A percentile compares a stretch with the other conserved stretches of the same genome.
phyloP scores from a whole-genome alignment of 2,797 vertebrate species.

The Gymnopithys bicolor region DNA sequence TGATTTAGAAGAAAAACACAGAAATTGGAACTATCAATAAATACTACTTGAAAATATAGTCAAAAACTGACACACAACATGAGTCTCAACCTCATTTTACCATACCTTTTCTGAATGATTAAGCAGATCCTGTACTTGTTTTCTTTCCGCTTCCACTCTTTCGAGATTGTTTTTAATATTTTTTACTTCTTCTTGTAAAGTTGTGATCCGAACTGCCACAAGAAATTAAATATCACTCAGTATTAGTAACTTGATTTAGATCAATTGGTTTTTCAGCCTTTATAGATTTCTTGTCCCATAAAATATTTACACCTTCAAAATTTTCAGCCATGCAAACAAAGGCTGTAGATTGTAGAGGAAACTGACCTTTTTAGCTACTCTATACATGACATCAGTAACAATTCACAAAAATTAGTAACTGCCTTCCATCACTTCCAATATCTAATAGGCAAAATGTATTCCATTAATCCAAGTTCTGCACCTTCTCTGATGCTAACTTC shows the following conservation, averaged over 20 bases:
- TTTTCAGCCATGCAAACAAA: not conserved
- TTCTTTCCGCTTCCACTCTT: conserved; percentile 90
- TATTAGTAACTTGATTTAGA: not conserved
- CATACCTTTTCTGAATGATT: conserved; percentile 95
- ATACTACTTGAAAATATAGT: not conserved
- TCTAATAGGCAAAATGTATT: not conserved
- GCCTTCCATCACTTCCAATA: not conserved
- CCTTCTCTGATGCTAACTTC: not conserved
- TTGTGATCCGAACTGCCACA: conserved; percentile 84
- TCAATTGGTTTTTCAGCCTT: not conserved
- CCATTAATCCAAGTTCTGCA: not conserved
- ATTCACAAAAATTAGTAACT: not conserved
- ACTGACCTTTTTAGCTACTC: not conserved
- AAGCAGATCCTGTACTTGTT: conserved; percentile 91
- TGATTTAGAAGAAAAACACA: not conserved
- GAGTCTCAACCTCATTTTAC: not conserved
- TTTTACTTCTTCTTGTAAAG: conserved; percentile 94
- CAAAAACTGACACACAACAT: not conserved
- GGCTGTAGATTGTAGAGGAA: not conserved
- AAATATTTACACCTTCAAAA: not conserved
- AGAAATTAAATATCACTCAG: not conserved
- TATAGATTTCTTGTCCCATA: not conserved
- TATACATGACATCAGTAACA: not conserved
- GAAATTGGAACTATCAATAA: not conserved
- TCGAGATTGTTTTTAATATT: conserved; percentile 89